phyloP scores from a whole-genome alignment of 2,113 vertebrate genomes.

The Cyanocitta stelleri region DNA sequence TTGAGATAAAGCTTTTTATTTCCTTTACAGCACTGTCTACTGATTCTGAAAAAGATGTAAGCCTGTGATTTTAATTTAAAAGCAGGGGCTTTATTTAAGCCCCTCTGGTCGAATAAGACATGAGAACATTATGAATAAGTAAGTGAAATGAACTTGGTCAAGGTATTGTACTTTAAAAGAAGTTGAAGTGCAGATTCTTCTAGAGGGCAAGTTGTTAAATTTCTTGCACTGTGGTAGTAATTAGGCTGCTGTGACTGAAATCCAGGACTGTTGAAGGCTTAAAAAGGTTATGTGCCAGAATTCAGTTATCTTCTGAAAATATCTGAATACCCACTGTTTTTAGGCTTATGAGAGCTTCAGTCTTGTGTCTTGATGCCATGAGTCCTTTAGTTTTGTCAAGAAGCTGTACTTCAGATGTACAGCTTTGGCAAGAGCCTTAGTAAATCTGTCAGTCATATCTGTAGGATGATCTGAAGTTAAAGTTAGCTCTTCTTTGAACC shows the following conservation, averaged over 20 bases:
- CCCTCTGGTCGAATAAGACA: background rate
- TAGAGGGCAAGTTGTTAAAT: background rate
- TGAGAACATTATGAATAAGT: background rate
- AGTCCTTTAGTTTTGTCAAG: background rate
- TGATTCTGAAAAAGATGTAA: background rate
- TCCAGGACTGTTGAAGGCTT: background rate
- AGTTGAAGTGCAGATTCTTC: background rate
- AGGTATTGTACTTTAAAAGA: background rate
- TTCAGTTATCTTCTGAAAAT: background rate
- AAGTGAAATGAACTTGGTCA: background rate
- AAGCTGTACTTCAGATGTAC: background rate
- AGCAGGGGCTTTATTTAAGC: background rate
- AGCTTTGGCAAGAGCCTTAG: background rate
- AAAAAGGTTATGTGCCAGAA: background rate
- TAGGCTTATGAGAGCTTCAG: background rate
- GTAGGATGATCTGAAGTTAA: constrained; percentile 24
- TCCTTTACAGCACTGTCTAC: background rate
- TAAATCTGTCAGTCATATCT: constrained; percentile 14
- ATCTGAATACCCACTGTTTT: background rate
- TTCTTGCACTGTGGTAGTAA: background rate
- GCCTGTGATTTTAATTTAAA: background rate
- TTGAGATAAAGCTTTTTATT: background rate
- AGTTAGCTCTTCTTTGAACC: constrained; percentile 37
- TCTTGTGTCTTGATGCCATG: background rate
- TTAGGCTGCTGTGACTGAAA: background rate